Percentiles rank a stretch among this genome's conserved stretches.
phyloP scores from a whole-genome alignment of 37 sponge, comb jelly and placozoan genomes.

The Hormiphora californensis region DNA sequence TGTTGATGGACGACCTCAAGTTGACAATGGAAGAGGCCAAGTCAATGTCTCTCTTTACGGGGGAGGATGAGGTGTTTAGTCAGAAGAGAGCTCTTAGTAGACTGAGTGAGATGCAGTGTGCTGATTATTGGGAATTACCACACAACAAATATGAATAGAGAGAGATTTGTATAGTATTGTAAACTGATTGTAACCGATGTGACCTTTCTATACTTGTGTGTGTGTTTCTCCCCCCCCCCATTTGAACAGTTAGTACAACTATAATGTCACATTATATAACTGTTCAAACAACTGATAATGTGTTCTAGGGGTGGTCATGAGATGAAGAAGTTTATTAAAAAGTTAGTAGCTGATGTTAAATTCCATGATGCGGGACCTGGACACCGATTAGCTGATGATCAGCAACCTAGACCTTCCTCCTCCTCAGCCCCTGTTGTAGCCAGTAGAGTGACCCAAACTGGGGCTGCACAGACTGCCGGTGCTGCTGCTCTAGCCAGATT shows the following conservation, averaged over 20 bases:
- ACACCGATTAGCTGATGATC: not conserved
- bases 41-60: conserved; percentile 76
- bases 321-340: conserved; percentile 55
- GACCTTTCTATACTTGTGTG: no score
- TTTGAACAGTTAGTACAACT: no score
- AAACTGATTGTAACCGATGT: no score
- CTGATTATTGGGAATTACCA: conserved; percentile 64
- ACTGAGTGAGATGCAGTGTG: conserved; percentile 77
- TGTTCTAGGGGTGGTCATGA: no score
- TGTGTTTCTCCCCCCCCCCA: no score
- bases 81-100: conserved; percentile 72
- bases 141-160: not conserved
- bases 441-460: not conserved
- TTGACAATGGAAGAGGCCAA: conserved; percentile 54
- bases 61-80: conserved; percentile 84
- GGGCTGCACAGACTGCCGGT: not conserved
- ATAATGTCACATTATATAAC: no score
- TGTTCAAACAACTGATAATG: no score
- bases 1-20: conserved; percentile 4
- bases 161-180: no score
- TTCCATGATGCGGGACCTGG: conserved; percentile 21
- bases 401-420: not conserved
- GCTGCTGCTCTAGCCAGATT: conserved; percentile 35
- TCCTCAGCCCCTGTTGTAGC: not conserved
- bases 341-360: conserved; percentile 42